Evolutionary conservation across 2,113 vertebrate species (phyloP), one percentile per base, ranked within the genome.

Genomic region (Apteryx mantelli): DNA sequence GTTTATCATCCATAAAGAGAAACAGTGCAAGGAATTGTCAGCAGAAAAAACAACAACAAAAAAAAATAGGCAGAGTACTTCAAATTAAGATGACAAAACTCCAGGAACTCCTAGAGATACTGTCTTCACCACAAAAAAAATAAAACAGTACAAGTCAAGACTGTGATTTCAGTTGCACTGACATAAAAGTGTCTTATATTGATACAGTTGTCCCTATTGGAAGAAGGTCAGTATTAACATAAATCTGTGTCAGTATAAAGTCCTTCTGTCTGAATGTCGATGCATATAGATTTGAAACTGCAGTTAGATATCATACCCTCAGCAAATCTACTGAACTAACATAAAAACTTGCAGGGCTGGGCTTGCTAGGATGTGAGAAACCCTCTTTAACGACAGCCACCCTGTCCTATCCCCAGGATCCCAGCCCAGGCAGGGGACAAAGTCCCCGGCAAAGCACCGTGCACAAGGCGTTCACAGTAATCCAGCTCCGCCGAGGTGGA

Each of bases 391-490:
- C 16, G 36, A 42, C 30, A 6, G 36, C 58, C 15, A 32, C 4
- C 3, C 11, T 46, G 55, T 9, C 3, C 1, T 53, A 58, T 22
- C 13, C n/a, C 13, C 32, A 40, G 22, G 52, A 71, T 10, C 34
- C 32, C 32, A 68, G 42, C 12, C 21, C 22, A 7, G 5, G 14
- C 73, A 13, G 38, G 30, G 53, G 42, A 46, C 28, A 68, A 6
- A 44, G 21, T 1, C 3, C 12, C 6, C 19, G 17, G 40, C 5
- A 52, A 60, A 21, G 3, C 12, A 11, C 19, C 52, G 20, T 24
- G 18, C n/a, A 30, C 50, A 21, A 7, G 0, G 1, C 28, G 46
- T 42, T 40, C 4, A 0, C 28, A 7, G 25, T 11, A 40, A 55
- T 20, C 38, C 8, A 7, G 3, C 25, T 13, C 28, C 30, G 12